Evolutionary conservation across 2,797 vertebrate species (phyloP).

Genomic region (Sebastes aleutianus): DNA sequence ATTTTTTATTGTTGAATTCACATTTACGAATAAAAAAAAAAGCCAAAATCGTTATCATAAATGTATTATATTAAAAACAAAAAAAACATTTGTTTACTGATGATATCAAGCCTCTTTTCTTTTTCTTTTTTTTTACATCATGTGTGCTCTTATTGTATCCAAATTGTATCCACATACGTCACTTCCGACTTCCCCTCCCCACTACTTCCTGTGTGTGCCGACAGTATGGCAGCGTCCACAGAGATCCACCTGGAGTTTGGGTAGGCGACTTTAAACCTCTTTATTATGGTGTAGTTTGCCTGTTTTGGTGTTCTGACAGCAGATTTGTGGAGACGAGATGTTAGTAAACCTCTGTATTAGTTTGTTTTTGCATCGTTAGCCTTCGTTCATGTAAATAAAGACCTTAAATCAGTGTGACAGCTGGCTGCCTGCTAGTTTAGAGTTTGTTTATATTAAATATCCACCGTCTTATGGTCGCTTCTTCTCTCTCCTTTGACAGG

Average conservation of each 20-base stretch:
- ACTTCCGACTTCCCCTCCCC: constrained; percentile 51
- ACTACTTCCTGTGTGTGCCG: constrained; percentile 66
- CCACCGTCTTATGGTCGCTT: fast-evolving
- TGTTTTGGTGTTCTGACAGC: too few species aligned
- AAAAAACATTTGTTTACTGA: neutral
- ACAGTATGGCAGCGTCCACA: constrained; percentile 92
- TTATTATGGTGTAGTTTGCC: fast-evolving
- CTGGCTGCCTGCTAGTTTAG: neutral
- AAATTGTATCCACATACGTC: constrained; percentile 17
- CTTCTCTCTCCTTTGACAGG: neutral
- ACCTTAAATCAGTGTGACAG: neutral
- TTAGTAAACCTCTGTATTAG: fast-evolving
- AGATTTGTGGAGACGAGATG: fast-evolving
- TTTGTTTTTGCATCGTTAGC: fast-evolving
- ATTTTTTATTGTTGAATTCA: too few species aligned
- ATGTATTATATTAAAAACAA: neutral
- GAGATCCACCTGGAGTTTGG: constrained; percentile 91
- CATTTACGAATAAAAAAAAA: too few species aligned
- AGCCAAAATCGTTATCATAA: fast-evolving
- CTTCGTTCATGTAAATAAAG: neutral
- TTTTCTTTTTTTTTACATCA: neutral
- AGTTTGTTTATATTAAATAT: constrained; percentile 21
- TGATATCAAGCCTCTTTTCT: neutral
- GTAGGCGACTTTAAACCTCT: constrained; percentile 74
- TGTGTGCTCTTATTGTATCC: too few species aligned